Evolutionary conservation across 2,797 vertebrate species (phyloP), one percentile per base, ranked within the genome.

Genomic region (Enteromius argenteus): DNA sequence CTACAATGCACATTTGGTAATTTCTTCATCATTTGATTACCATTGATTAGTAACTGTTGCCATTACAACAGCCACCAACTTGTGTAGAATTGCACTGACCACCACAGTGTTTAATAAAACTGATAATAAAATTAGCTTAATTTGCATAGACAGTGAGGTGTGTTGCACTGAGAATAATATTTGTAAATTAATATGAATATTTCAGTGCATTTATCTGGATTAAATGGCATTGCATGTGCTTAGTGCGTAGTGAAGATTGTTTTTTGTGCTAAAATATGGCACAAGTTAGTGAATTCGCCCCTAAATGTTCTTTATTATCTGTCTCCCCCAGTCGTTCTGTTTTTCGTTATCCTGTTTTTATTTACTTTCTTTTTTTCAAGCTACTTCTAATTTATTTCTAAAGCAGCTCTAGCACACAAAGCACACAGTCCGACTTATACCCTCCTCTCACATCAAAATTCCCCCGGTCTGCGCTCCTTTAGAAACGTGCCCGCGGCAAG

Each of bases 371-470:
- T 72, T 19, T 42, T 79, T 39, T 77, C 19, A 42, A 86, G 72
- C 81, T 74, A 72, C 82, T 76, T 77, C 56, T 85, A 58, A 83
- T 75, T 86, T 87, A 83, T 86, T 87, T 85, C 85, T 85, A 73
- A 86, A 86, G 87, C 83, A 42, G 49, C 83, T 87, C 86, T 87
- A 76, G 74, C 83, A 56, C 32, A 84, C 39, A 79, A 78, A 79
- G 79, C 67, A 68, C 46, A 39, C 35, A 68, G 73, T 77, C 49
- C 9, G 10, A 37, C 72, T 67, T 53, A 75, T 51, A 37, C 46
- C 79, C 46, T 82, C 39, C 53, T 32, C 74, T 78, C 27, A 32
- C 76, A 86, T 81, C 60, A 86, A 35, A 89, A 85, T 85, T 88
- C 67, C 78, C 68, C 8, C 71, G 30, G 85, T 85, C 76, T 68